Evolutionary conservation across 2,888 invertebrate genomes (phyloP), one percentile per base, ranked within the genome.

Genomic region (Dryococelus australis): DNA sequence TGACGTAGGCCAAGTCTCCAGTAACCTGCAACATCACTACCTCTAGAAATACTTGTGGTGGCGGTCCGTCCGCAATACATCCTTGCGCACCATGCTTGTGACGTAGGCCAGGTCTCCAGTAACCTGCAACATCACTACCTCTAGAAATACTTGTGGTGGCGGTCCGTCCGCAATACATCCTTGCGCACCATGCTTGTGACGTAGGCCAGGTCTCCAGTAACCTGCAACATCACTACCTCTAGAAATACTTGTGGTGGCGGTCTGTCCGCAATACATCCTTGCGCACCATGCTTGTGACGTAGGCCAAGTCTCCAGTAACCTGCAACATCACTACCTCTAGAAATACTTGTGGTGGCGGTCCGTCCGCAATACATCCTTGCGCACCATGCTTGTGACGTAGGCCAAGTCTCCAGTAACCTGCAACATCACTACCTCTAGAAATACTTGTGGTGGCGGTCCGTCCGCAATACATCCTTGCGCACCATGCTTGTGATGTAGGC

Each of bases 261-360:
- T 99, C 99, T 0, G 99, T 99, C 89, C 99, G 94, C 24, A 99
- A 92, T 0, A 99, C 99, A 92, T 99, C 99, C 92, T 99, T 99
- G 85, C 97, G 95, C 13, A 99, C 99, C 97, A 99, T 98, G 90
- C 98, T 96, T 0, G 98, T 98, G 0, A 99, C 97, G 91, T 97
- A 97, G 85, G 96, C 96, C 87, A 98, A 93, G 92, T 98, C 97
- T 12, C 97, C 96, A 89, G 95, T 94, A 79, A 94, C 94, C 94
- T 91, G 88, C 90, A 92, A 89, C 83, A 47, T 1, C 10, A 47
- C 1, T 5, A 47, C 47, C 47, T 47, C 2, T 35, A 35, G 35
- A n/a, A n/a, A n/a, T n/a, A 99, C 88, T 95, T 96, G 93, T 98
- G 98, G 92, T 97, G 96, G 88, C 99, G 94, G 92, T 99, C 99